phyloP scores from a whole-genome alignment of 1,140 invertebrate species.

The Caenorhabditis tropicalis region DNA sequence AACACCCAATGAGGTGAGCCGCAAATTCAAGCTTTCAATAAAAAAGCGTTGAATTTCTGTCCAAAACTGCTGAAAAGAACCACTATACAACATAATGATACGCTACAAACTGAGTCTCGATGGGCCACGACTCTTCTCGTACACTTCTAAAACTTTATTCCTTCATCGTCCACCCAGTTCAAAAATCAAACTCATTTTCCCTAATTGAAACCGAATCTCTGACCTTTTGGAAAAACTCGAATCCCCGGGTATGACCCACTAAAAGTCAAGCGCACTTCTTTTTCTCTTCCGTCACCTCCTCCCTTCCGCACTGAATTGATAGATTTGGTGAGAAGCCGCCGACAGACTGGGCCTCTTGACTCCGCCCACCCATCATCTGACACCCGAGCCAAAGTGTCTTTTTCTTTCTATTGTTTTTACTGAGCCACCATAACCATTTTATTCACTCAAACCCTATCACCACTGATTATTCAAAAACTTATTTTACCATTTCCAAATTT shows the following conservation, averaged over 20 bases:
- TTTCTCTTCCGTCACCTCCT: background rate
- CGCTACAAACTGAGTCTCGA: too few relatives aligned
- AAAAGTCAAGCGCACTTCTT: background rate
- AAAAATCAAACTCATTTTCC: background rate
- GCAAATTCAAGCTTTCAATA: too few relatives aligned
- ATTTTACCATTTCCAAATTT: background rate
- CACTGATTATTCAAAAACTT: background rate
- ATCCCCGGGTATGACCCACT: constrained; percentile 12
- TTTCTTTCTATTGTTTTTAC: background rate
- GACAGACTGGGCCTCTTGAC: background rate
- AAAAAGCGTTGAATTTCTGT: too few relatives aligned
- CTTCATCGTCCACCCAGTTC: too few relatives aligned
- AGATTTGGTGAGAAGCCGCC: constrained; percentile 22
- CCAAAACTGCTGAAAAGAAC: too few relatives aligned
- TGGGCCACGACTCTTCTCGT: too few relatives aligned
- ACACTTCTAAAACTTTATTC: too few relatives aligned
- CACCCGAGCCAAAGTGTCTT: background rate
- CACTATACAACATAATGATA: too few relatives aligned
- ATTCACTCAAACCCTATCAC: background rate
- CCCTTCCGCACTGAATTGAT: background rate
- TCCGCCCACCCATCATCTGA: constrained; percentile 28
- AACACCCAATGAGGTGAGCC: too few relatives aligned
- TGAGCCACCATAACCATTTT: background rate
- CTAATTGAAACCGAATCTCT: background rate
- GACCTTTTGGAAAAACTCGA: background rate